Evolutionary conservation across 2,888 invertebrate species (phyloP).

Genomic region (Ecliptopera silaceata): DNA sequence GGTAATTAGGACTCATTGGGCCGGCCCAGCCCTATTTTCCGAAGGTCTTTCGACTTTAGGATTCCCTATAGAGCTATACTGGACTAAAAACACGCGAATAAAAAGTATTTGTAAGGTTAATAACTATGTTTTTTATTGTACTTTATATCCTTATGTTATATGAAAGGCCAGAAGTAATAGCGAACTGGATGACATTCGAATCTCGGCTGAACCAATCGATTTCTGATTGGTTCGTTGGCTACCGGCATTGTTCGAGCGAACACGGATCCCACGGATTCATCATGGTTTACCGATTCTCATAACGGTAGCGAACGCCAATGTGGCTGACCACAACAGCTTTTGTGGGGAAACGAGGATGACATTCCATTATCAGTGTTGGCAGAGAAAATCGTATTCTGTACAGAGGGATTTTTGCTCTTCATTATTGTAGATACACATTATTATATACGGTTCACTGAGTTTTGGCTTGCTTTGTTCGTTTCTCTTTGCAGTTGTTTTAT

Average conservation of each 20-base stretch:
- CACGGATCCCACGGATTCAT: constrained; percentile 11
- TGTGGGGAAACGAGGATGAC: constrained; percentile 25
- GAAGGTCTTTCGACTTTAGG: too few relatives aligned
- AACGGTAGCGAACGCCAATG: constrained; percentile 27
- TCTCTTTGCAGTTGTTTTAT: background rate
- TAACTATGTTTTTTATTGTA: too few relatives aligned
- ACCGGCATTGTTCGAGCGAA: background rate
- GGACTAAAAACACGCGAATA: constrained; percentile 8
- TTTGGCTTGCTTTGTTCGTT: background rate
- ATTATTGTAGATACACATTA: background rate
- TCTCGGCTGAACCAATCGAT: background rate
- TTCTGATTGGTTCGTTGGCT: background rate
- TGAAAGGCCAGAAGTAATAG: too few relatives aligned
- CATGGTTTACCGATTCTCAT: constrained; percentile 16
- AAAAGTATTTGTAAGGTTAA: too few relatives aligned
- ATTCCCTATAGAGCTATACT: too few relatives aligned
- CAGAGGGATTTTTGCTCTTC: background rate
- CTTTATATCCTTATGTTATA: too few relatives aligned
- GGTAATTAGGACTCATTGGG: constrained; percentile 8
- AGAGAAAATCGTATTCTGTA: constrained; percentile 2
- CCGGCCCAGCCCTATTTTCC: constrained; percentile 10
- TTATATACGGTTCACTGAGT: background rate
- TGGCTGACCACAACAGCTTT: constrained; percentile 34
- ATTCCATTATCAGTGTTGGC: constrained; percentile 12
- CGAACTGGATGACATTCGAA: background rate